Percentiles rank a stretch among this genome's conserved stretches.
phyloP scores from a whole-genome alignment of 2,888 invertebrate species.

The Yponomeuta cagnagella region DNA sequence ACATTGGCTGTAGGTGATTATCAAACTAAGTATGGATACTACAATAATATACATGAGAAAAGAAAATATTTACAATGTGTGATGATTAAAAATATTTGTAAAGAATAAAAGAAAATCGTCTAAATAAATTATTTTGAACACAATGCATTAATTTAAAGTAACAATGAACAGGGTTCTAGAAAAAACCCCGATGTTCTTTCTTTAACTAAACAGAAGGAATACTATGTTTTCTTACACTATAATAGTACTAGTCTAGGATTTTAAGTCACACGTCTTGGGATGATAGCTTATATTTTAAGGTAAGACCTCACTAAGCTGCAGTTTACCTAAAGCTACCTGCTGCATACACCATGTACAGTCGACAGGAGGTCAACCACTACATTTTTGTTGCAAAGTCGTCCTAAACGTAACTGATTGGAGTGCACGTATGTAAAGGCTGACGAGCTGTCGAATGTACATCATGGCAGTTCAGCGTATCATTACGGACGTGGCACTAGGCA shows the following conservation, averaged over 20 bases:
- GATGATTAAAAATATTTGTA: background rate
- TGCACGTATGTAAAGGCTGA: no score
- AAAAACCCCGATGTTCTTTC: conserved; percentile 2
- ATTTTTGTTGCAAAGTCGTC: no score
- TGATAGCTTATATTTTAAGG: conserved; percentile 3
- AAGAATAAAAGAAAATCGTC: conserved; percentile 27
- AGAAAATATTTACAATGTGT: conserved; percentile 10
- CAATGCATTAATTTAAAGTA: conserved; percentile 24
- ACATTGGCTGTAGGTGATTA: background rate
- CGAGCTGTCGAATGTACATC: background rate
- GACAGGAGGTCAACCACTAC: no score
- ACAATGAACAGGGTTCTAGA: background rate
- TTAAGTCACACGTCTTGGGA: conserved; percentile 11
- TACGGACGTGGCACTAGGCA: background rate
- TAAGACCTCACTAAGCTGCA: background rate
- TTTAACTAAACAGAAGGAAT: conserved; percentile 39
- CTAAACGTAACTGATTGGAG: no score
- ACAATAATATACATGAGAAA: background rate
- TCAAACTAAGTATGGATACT: conserved; percentile 15
- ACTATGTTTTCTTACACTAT: conserved; percentile 53
- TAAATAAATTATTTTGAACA: conserved; percentile 58
- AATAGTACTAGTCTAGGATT: conserved; percentile 35
- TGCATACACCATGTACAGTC: no score
- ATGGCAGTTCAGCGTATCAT: background rate
- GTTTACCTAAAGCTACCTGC: background rate